These are phyloP conservation scores for Ditylenchus dipsaci DNA, from an alignment of 1,140 invertebrate species.

Conservation along the genomic window DNA sequence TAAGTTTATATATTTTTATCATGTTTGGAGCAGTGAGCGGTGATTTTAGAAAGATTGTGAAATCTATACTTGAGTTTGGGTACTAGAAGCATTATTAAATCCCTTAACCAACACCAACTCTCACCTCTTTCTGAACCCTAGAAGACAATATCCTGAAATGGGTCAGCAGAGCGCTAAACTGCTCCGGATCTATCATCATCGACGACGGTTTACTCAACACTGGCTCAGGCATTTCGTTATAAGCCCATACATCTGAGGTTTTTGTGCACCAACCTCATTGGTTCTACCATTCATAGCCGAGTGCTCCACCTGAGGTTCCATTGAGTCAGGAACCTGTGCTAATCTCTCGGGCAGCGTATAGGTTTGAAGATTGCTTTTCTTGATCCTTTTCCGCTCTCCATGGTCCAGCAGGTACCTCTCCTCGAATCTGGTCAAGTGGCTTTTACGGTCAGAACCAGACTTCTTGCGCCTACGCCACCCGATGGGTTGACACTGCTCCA, in stretches of 20 bases:
- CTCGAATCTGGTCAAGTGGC: not conserved
- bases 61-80: too few species aligned
- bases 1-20: too few species aligned
- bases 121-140: constrained; percentile 60
- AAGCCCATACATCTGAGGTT: too few species aligned
- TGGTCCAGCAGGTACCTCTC: not conserved
- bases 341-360: not conserved
- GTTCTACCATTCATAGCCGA: too few species aligned
- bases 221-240: not conserved
- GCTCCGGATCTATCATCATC: constrained; percentile 33
- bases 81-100: too few species aligned
- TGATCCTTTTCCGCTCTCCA: not conserved
- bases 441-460: not conserved
- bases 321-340: not conserved
- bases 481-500: not conserved
- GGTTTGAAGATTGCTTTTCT: not conserved
- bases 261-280: too few species aligned
- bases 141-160: constrained; percentile 83
- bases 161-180: constrained; percentile 86
- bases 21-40: too few species aligned
- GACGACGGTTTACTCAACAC: not conserved
- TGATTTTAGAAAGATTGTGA: too few species aligned
- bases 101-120: constrained; percentile 21
- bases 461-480: not conserved
- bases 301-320: not conserved